Evolutionary conservation across 2,888 invertebrate genomes (phyloP), one percentile per base, ranked within the genome.

Genomic region (Apamea crenata): DNA sequence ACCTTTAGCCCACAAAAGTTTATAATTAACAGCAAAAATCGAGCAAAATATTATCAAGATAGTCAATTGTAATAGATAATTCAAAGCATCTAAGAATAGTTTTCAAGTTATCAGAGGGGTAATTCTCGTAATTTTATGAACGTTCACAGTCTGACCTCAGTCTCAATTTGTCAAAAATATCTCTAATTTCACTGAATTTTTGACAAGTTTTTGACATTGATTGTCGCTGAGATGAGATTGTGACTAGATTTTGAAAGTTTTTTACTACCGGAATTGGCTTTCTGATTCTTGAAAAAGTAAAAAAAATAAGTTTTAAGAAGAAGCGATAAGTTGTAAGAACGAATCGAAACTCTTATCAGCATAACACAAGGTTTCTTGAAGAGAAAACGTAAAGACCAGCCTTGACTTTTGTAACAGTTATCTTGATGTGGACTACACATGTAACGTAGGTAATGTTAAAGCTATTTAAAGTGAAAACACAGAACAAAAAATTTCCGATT

Each of bases 401-500:
- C 21, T 47, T 63, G 68, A 56, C 5, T 59, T 59, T 18, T 29
- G 6, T 10, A 61, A 18, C 73, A 66, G 18, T 36, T 74, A 50
- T 40, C 25, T 29, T 12, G 16, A 36, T 50, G 8, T 66, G 53
- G 40, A 72, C 50, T 5, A 25, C 5, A 40, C 3, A 59, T 40
- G 8, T 53, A 72, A n/a, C 2, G 29, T n/a, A 32, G 8, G 25
- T 53, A 66, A 59, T n/a, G 6, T 47, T 6, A 53, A 61, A 63
- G 8, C 47, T 50, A 29, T 47, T 14, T 16, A 44, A 74, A 68
- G 40, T 12, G 5, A 76, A 69, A 61, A 12, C 12, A 74, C 25
- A 59, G n/a, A 70, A 77, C 61, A 67, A 66, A 67, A 47, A 16
- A 76, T 65, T 44, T 66, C 68, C 2, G 5, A 77, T 68, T 18